Base-by-base conservation (phyloP, 2,888 invertebrate species). In the Synergus umbraculus region DNA sequence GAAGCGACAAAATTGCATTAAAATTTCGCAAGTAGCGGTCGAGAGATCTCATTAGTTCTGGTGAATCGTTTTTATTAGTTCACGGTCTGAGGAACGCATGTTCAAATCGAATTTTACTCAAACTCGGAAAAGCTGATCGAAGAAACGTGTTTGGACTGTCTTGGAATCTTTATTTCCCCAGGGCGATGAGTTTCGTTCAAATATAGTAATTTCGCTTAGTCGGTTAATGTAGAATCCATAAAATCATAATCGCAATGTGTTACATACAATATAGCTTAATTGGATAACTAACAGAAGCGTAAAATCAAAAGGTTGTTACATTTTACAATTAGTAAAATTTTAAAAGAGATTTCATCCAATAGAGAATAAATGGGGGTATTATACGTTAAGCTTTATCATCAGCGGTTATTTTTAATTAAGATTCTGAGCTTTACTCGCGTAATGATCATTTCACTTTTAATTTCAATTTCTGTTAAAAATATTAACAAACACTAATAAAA, bases 141-240 rank as follows among this genome's bases (percentile, higher is more conserved):
- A 69, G 49, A 49, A 69, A 69, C 69, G 69, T 69, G 69, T 46
- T 69, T 69, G 22, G 49, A 46, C 49, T 69, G 29, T 29, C 49
- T 69, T 37, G 22, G 49, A 46, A 46, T 69, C 69, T 46, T 69
- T 69, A 49, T 69, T 69, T 69, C 69, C 69, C 69, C 15, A 29
- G 69, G 49, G 69, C 46, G 46, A 69, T 29, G 69, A 49, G 69
- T 8, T 69, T 69, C 18, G 49, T 44, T 69, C 13, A 46, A 69
- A 69, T 69, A 69, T 49, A 46, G 69, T 69, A 69, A 69, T 69
- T 69, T 69, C 15, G 29, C 22, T 69, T 22, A 46, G 49, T 49
- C n/a, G 69, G 7, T 13, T 7, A 49, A 22, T 69, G 37, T 29
- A 69, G 22, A 46, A 46, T 29, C 69, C 69, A 46, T 49, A 69